A percentile compares a stretch with the other conserved stretches of the same genome.
phyloP scores from a whole-genome alignment of 1,140 invertebrate genomes.

The Phymorhynchus buccinoides region DNA sequence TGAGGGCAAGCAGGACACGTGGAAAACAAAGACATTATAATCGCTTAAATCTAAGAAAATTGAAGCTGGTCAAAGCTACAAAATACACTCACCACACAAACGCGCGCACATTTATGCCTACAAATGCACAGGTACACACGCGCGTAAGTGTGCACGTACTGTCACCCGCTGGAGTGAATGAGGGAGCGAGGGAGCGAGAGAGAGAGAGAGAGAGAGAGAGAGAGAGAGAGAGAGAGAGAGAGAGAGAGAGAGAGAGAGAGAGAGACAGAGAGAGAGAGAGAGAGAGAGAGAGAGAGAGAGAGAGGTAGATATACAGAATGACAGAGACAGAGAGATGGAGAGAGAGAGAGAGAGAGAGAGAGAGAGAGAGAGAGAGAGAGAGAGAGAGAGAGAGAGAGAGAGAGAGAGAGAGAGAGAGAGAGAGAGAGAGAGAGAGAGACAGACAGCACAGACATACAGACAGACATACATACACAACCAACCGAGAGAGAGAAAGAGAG shows the following conservation, averaged over 20 bases:
- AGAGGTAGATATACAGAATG: not conserved
- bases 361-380: not conserved
- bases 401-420: not conserved
- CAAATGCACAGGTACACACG: too few relatives aligned
- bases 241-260: not conserved
- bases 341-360: not conserved
- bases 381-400: not conserved
- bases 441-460: not conserved
- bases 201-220: not conserved
- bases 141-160: too few relatives aligned
- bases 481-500: not conserved
- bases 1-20: too few relatives aligned
- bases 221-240: not conserved
- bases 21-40: too few relatives aligned
- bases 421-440: not conserved
- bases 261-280: not conserved
- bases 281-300: not conserved
- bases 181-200: not conserved
- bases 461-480: not conserved
- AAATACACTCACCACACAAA: too few relatives aligned
- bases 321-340: not conserved
- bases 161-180: not conserved
- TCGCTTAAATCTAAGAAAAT: too few relatives aligned
- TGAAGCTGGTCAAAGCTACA: too few relatives aligned
- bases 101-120: too few relatives aligned